Evolutionary conservation across 2,888 invertebrate genomes (phyloP), one percentile per base, ranked within the genome.

Genomic region (Acrobasis repandana): DNA sequence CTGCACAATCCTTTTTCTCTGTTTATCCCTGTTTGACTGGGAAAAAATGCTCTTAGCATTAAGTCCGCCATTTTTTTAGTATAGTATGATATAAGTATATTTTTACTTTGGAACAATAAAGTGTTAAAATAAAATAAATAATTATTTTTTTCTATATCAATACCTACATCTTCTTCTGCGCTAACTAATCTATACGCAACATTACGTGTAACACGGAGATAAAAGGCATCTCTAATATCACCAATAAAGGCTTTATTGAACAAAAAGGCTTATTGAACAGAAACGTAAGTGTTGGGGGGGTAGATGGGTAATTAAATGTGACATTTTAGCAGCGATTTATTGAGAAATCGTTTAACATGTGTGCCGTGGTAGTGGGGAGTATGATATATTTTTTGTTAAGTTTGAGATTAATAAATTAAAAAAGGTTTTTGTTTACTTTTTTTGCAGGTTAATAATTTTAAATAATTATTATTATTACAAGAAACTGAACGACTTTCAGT

Each of bases 191-290:
- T 54, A 54, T 28, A 54, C 18, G 43, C 43, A 43, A 14, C 43
- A 51, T 33, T 36, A 38, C 9, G 36, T 18, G 20, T 54, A 20
- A 54, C 54, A 38, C 2, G 67, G 62, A 76, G 76, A 76, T 76
- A 76, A 77, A 76, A 75, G 75, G 54, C 38, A 18, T 57, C 71
- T 14, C 14, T 72, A 73, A 73, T 75, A 72, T 71, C 66, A 65
- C 64, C 74, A 70, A 73, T 73, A 71, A 73, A 72, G 65, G 63
- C 70, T 68, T 70, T 67, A 69, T 67, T 67, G 65, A 64, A 63
- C 61, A 48, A 63, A 63, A 65, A 67, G 67, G 65, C 43, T 71
- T 54, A 54, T 54, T 54, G 54, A 43, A 54, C 18, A 15, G 54
- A 38, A 9, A 9, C 36, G 38, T 38, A 38, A 54, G 38, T 54